Conservation (phyloP, 2,888 invertebrate species). For the Cecidostiba fungosa region DNA sequence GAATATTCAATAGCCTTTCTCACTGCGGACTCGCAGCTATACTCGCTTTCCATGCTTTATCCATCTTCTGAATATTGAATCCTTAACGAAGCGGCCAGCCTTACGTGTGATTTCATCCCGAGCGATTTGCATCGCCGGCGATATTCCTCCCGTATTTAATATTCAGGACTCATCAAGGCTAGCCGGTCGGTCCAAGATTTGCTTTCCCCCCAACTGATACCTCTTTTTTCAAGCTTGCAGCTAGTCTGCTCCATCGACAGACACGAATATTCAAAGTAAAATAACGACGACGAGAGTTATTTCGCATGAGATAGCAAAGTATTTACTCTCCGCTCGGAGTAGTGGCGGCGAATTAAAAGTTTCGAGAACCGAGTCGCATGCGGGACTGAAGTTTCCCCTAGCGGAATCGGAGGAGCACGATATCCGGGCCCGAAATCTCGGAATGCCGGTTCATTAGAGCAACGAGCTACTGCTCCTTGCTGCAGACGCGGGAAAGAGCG, state of each 20-base stretch:
- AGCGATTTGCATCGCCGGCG: slow-evolving; percentile 36
- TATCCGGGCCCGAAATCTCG: slow-evolving; percentile 44
- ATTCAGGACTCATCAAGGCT: slow-evolving; percentile 42
- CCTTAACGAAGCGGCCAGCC: slow-evolving; percentile 41
- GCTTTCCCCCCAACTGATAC: neutral
- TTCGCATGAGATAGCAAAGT: neutral
- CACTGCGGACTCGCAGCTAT: slow-evolving; percentile 38
- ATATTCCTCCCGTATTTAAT: slow-evolving; percentile 36
- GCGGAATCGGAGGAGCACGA: too few relatives aligned
- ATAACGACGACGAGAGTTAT: neutral
- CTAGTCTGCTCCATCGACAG: too few relatives aligned
- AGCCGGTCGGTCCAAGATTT: neutral
- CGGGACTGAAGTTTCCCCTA: slow-evolving; percentile 4
- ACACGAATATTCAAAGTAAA: slow-evolving; percentile 12
- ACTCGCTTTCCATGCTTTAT: slow-evolving; percentile 34
- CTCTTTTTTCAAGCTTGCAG: neutral
- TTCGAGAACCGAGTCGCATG: slow-evolving; percentile 6
- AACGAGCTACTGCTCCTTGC: neutral
- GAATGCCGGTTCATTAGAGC: slow-evolving; percentile 54
- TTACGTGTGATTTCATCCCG: slow-evolving; percentile 39
- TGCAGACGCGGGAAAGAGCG: neutral
- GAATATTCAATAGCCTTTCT: slow-evolving; percentile 17
- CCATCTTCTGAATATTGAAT: slow-evolving; percentile 59
- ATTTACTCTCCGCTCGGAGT: neutral
- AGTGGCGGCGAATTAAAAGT: neutral